phyloP scores from a whole-genome alignment of 2,888 invertebrate species.

The Tachystola acroxantha region DNA sequence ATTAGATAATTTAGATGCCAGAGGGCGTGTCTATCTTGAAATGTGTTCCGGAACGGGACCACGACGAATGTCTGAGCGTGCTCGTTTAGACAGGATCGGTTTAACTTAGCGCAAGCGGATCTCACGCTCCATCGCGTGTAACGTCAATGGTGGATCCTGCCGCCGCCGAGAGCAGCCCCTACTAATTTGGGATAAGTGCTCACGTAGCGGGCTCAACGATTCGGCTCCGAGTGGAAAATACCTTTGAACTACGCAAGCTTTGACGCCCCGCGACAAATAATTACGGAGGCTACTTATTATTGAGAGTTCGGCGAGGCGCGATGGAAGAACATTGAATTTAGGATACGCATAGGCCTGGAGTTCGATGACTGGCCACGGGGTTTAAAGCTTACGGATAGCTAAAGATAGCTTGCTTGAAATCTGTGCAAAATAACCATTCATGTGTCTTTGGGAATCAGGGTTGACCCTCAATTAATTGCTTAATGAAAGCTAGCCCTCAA shows the following conservation, averaged over 20 bases:
- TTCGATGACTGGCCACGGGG: too few relatives aligned
- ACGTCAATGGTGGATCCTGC: slow-evolving; percentile 34
- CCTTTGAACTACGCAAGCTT: slow-evolving; percentile 40
- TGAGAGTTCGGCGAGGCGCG: too few relatives aligned
- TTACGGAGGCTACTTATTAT: slow-evolving; percentile 25
- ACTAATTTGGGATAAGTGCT: slow-evolving; percentile 68
- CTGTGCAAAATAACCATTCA: too few relatives aligned
- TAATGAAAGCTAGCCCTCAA: too few relatives aligned
- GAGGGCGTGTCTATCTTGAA: slow-evolving; percentile 7
- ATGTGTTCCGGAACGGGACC: slow-evolving; percentile 17
- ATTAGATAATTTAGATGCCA: slow-evolving; percentile 2
- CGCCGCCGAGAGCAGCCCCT: slow-evolving; percentile 31
- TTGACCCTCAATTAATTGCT: too few relatives aligned
- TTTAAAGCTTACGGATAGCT: too few relatives aligned
- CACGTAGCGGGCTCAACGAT: slow-evolving; percentile 51
- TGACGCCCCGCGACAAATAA: slow-evolving; percentile 41
- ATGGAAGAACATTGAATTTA: too few relatives aligned
- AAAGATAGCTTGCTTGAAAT: too few relatives aligned
- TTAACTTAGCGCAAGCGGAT: slow-evolving; percentile 48
- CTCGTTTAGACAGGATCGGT: slow-evolving; percentile 40
- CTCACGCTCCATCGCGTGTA: slow-evolving; percentile 49
- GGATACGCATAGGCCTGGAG: too few relatives aligned
- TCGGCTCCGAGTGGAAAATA: slow-evolving; percentile 41
- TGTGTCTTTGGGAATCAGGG: too few relatives aligned
- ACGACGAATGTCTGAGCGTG: slow-evolving; percentile 31